A percentile compares a stretch with the other conserved stretches of the same genome.
Evolutionary conservation across 1,140 invertebrate species (phyloP).

Genomic region (Tetraneura akinire): DNA sequence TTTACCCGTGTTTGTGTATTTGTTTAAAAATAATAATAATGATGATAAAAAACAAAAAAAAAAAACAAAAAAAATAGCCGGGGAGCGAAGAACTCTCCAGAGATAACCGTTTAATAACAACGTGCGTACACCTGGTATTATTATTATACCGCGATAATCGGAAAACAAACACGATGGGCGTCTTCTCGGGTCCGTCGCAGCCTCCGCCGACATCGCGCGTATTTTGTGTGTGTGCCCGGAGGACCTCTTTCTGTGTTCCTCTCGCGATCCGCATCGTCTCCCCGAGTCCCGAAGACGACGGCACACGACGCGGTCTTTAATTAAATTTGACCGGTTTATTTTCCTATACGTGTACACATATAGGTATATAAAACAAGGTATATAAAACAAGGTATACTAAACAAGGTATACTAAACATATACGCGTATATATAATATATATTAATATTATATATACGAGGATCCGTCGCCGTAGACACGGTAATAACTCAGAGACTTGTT

Average conservation of each 20-base stretch:
- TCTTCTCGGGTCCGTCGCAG: conserved; percentile 23
- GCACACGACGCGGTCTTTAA: conserved; percentile 40
- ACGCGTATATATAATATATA: too few species aligned
- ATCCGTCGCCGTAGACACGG: conserved; percentile 24
- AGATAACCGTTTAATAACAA: conserved; percentile 41
- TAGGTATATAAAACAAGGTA: too few species aligned
- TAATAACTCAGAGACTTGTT: conserved; percentile 49
- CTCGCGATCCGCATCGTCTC: background rate
- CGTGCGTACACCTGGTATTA: conserved; percentile 12
- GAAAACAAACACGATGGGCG: conserved; percentile 51
- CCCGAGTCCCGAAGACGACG: background rate
- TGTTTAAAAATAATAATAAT: conserved; percentile 42
- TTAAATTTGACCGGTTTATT: conserved; percentile 52
- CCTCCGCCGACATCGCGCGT: conserved; percentile 14
- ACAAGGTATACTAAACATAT: background rate
- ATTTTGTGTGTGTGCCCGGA: conserved; percentile 29
- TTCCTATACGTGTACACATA: background rate
- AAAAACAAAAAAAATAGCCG: background rate
- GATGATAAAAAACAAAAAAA: background rate
- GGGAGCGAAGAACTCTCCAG: background rate
- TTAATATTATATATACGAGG: background rate
- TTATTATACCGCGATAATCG: conserved; percentile 35
- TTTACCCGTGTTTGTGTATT: background rate
- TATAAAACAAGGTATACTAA: too few species aligned
- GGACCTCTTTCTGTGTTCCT: background rate